Percentiles rank a stretch among this genome's conserved stretches.
Evolutionary conservation across 2,113 vertebrate species (phyloP).

Genomic region (Tachuris rubrigastra): DNA sequence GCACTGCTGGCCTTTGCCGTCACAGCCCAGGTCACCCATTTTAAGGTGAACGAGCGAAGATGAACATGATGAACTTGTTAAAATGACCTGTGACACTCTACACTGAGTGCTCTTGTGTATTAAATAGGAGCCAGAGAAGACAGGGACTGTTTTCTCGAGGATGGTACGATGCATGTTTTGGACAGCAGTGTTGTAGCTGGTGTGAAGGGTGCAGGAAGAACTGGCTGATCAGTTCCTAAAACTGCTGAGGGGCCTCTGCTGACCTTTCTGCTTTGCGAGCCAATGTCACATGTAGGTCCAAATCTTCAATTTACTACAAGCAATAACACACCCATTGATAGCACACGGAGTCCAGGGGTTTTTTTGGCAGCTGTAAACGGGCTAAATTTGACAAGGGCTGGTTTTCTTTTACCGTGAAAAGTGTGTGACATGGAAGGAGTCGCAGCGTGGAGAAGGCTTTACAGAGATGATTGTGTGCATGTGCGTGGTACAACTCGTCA

Average conservation of each 20-base stretch:
- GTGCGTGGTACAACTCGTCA: accelerated
- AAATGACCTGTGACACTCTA: not conserved
- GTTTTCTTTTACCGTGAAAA: not conserved
- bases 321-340: slow-evolving; percentile 22
- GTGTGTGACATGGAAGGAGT: not conserved
- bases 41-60: accelerated
- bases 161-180: accelerated
- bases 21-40: accelerated
- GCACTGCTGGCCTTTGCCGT: not conserved
- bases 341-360: not conserved
- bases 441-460: not conserved
- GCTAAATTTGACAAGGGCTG: not conserved
- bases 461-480: not conserved
- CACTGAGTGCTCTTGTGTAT: not conserved
- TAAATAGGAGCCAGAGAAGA: not conserved
- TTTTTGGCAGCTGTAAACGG: not conserved
- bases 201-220: not conserved
- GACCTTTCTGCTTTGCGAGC: not conserved
- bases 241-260: not conserved
- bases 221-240: not conserved
- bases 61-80: not conserved
- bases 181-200: not conserved
- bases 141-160: not conserved
- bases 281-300: not conserved
- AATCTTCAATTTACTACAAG: not conserved